These are phyloP conservation scores for Macroramphosus scolopax DNA, from an alignment of 2,797 vertebrate species.

Conservation along the genomic window DNA sequence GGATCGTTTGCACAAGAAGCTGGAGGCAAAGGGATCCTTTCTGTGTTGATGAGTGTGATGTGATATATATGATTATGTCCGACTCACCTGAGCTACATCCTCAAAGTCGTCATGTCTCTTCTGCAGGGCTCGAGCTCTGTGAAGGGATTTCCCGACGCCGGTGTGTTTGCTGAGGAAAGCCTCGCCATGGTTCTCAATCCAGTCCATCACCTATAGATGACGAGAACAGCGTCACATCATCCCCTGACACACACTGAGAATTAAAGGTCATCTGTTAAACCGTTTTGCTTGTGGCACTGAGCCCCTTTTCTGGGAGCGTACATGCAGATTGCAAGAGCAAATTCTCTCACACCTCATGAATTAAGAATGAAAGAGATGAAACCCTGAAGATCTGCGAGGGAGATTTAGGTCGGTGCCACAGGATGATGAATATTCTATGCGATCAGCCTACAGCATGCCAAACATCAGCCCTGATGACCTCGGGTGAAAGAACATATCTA, in stretches of 20 bases:
- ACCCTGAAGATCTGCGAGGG: slow-evolving; percentile 36
- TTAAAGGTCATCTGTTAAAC: slow-evolving; percentile 6
- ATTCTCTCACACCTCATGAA: slow-evolving; percentile 34
- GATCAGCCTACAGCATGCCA: neutral
- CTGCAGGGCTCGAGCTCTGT: slow-evolving; percentile 92
- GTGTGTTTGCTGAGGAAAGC: slow-evolving; percentile 97
- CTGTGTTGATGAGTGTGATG: too few relatives aligned
- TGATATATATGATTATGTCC: neutral
- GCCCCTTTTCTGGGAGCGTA: neutral
- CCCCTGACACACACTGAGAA: neutral
- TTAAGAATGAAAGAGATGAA: slow-evolving; percentile 44
- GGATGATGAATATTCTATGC: slow-evolving; percentile 1
- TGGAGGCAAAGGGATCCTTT: too few relatives aligned
- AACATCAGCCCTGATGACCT: too few relatives aligned
- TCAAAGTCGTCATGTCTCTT: slow-evolving; percentile 98
- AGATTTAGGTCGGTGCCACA: slow-evolving; percentile 42
- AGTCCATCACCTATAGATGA: slow-evolving; percentile 88
- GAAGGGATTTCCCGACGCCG: slow-evolving; percentile 93
- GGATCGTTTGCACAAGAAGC: too few relatives aligned
- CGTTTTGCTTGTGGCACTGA: neutral
- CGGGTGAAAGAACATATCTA: too few relatives aligned
- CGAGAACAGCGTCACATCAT: neutral
- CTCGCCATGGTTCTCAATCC: slow-evolving; percentile 98
- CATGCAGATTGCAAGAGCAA: slow-evolving; percentile 1
- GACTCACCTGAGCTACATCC: slow-evolving; percentile 93